These are phyloP conservation scores for Python bivittatus DNA, from an alignment of 2,113 vertebrate genomes.

Conservation along the genomic window DNA sequence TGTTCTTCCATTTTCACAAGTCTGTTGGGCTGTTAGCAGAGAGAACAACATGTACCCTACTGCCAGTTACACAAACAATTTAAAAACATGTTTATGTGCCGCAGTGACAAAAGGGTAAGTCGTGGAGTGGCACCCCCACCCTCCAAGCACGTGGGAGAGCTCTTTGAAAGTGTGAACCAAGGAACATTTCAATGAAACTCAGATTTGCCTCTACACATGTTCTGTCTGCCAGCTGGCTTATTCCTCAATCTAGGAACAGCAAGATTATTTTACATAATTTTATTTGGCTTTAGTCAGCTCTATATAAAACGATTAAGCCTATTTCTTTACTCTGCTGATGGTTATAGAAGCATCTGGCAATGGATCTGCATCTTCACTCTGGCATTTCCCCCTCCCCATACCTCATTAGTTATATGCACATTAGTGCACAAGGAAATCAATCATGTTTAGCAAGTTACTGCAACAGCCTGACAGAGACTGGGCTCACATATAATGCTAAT, in stretches of 20 bases:
- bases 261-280: neutral
- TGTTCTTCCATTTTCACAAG: constrained; percentile 29
- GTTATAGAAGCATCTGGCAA: neutral
- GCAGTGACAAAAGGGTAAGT: constrained; percentile 29
- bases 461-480: neutral
- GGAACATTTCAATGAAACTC: neutral
- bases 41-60: constrained; percentile 59
- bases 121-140: neutral
- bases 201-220: neutral
- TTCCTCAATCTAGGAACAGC: neutral
- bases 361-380: neutral
- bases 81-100: constrained; percentile 67
- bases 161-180: constrained; percentile 40
- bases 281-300: neutral
- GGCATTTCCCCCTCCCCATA: neutral
- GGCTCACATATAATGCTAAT: neutral
- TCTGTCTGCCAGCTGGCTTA: neutral
- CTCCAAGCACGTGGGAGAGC: constrained; percentile 23
- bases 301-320: neutral
- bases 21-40: constrained; percentile 33
- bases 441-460: neutral
- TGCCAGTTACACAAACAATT: constrained; percentile 21
- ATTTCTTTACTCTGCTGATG: neutral
- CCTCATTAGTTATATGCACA: neutral
- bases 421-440: neutral